phyloP scores from a whole-genome alignment of 2,113 vertebrate species.

The Motacilla alba region DNA sequence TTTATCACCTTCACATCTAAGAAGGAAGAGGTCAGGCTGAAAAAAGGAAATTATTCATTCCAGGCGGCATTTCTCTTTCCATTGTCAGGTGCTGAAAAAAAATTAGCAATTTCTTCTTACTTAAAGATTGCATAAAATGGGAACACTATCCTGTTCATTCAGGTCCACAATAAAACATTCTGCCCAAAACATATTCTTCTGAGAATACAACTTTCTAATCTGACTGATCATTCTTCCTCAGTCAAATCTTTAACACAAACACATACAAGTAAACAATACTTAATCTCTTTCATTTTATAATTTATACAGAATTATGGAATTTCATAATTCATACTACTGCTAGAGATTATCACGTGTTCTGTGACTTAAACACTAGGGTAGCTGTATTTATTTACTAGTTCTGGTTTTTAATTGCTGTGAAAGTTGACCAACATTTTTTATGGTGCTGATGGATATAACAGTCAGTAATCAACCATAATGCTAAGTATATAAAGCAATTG shows the following conservation, averaged over 20 bases:
- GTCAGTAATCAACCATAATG: background rate
- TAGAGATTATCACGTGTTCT: background rate
- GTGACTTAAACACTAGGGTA: background rate
- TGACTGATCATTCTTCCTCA: background rate
- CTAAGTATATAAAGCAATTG: slow-evolving; percentile 15
- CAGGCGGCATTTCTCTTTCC: slow-evolving; percentile 45
- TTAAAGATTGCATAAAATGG: slow-evolving; percentile 32
- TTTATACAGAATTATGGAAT: background rate
- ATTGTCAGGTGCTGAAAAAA: background rate
- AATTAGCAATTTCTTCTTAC: slow-evolving; percentile 44
- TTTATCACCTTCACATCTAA: slow-evolving; percentile 65
- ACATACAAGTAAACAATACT: background rate
- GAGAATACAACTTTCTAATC: background rate
- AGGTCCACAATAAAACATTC: slow-evolving; percentile 20
- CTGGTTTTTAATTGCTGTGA: slow-evolving; percentile 32
- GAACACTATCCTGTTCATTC: background rate
- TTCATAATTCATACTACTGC: background rate
- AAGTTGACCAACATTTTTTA: slow-evolving; percentile 15
- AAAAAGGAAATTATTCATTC: slow-evolving; percentile 55
- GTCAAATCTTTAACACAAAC: background rate
- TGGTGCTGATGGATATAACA: background rate
- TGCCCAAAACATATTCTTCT: slow-evolving; percentile 10
- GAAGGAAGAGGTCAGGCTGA: slow-evolving; percentile 39
- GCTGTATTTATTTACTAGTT: slow-evolving; percentile 7
- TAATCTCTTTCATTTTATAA: background rate